phyloP scores from a whole-genome alignment of 1,140 invertebrate genomes.

The Aphaenogaster ashmeadi region DNA sequence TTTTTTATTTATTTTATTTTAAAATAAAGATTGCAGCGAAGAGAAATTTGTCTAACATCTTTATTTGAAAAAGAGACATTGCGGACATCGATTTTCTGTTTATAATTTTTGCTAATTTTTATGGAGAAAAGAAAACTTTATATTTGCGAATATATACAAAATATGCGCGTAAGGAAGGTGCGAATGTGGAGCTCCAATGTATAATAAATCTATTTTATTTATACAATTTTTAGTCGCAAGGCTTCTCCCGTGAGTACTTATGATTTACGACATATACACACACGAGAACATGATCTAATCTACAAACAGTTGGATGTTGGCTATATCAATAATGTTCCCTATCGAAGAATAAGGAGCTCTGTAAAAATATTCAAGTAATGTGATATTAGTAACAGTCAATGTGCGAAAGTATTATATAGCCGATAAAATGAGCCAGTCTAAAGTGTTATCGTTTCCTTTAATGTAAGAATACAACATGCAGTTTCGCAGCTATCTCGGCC shows the following conservation, averaged over 20 bases:
- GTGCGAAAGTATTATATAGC: conserved; percentile 54
- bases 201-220: conserved; percentile 51
- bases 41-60: background rate
- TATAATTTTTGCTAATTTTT: background rate
- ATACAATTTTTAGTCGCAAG: conserved; percentile 10
- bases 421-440: conserved; percentile 48
- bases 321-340: conserved; percentile 68
- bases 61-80: background rate
- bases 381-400: conserved; percentile 72
- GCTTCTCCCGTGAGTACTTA: conserved; percentile 63
- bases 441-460: conserved; percentile 53
- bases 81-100: background rate
- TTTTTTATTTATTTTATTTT: conserved; percentile 31
- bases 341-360: conserved; percentile 38
- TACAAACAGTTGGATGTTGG: conserved; percentile 19
- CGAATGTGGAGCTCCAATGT: conserved; percentile 30
- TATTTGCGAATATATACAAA: background rate
- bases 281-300: conserved; percentile 11
- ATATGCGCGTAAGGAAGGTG: background rate
- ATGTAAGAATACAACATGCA: conserved; percentile 42
- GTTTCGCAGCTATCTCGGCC: conserved; percentile 44
- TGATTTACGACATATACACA: conserved; percentile 20
- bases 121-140: background rate
- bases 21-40: background rate
- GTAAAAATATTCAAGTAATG: conserved; percentile 62